Conservation (phyloP, 1,140 invertebrate genomes). For the Theocolax elegans region DNA sequence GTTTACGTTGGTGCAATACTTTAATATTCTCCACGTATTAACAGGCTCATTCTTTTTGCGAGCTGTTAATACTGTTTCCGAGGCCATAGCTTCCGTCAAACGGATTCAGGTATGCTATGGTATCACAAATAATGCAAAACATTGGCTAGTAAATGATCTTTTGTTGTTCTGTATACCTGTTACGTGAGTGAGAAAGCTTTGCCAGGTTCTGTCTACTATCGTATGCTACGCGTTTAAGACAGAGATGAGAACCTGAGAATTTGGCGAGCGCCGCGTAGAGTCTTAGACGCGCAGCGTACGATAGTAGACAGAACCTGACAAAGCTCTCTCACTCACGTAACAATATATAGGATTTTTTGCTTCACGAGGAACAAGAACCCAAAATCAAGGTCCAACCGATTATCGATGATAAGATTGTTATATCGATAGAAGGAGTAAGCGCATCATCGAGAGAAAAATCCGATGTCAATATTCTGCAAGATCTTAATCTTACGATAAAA, state of each 20-base stretch:
- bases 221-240: too few relatives aligned
- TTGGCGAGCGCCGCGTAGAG: too few relatives aligned
- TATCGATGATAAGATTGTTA: background rate
- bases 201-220: too few relatives aligned
- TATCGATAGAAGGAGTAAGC: constrained; percentile 1
- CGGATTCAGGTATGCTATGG: constrained; percentile 72
- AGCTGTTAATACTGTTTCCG: constrained; percentile 70
- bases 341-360: constrained; percentile 35
- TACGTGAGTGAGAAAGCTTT: too few relatives aligned
- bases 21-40: constrained; percentile 78
- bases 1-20: constrained; percentile 79
- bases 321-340: too few relatives aligned
- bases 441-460: constrained; percentile 3
- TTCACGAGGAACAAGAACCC: background rate
- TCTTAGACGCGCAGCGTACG: too few relatives aligned
- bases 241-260: too few relatives aligned
- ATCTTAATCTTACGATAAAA: constrained; percentile 73
- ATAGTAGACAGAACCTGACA: too few relatives aligned
- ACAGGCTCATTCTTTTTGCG: constrained; percentile 79
- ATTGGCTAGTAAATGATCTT: too few relatives aligned
- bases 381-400: background rate
- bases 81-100: constrained; percentile 74
- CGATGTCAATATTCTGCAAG: constrained; percentile 69
- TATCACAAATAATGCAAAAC: too few relatives aligned
- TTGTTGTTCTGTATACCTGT: too few relatives aligned